Percentiles rank a stretch among this genome's conserved stretches.
These are phyloP conservation scores for Calidris pygmaea DNA, from an alignment of 2,113 vertebrate species.

Conservation along the genomic window DNA sequence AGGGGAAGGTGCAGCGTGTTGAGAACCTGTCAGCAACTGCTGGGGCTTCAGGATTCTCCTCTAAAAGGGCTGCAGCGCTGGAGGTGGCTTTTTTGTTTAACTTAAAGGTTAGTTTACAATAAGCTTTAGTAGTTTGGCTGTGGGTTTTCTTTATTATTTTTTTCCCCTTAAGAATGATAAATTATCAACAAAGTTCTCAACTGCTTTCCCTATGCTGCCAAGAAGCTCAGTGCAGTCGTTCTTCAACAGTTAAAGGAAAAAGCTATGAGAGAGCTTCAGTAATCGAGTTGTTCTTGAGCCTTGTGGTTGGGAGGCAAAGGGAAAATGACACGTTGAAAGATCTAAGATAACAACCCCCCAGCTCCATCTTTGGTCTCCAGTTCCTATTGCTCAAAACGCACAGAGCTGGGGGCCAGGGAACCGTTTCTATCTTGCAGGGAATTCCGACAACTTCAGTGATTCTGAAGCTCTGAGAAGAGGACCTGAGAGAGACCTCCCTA, in stretches of 20 bases:
- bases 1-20: not conserved
- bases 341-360: rapidly evolving
- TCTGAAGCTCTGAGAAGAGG: not conserved
- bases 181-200: not conserved
- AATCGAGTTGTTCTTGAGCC: not conserved
- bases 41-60: not conserved
- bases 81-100: not conserved
- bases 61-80: not conserved
- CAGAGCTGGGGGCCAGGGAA: no score
- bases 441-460: not conserved
- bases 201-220: not conserved
- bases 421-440: not conserved
- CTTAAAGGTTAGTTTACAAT: not conserved
- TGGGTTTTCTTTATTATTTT: not conserved
- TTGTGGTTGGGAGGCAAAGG: not conserved
- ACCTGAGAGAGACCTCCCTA: not conserved
- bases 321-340: not conserved
- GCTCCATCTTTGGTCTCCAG: not conserved
- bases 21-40: not conserved
- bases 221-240: not conserved
- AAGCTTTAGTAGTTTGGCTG: not conserved
- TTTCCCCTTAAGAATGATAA: not conserved
- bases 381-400: not conserved
- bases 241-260: not conserved
- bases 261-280: not conserved